Base-by-base conservation (phyloP, 35 echinoderm and acorn worm species). In the Apostichopus californicus region DNA sequence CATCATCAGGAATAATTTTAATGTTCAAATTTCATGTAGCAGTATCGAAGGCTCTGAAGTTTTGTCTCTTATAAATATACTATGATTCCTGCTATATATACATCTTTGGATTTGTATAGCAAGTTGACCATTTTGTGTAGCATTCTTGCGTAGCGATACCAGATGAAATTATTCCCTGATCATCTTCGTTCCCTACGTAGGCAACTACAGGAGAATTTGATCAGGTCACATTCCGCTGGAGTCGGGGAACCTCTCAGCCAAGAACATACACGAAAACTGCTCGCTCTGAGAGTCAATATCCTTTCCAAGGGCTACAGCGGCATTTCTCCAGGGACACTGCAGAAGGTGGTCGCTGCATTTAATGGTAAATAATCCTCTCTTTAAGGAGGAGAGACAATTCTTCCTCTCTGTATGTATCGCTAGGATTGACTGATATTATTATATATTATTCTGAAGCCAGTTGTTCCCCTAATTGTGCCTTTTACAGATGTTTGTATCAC, bases 291-390 rank as follows among this genome's bases (percentile, higher is more conserved):
- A 14, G 93, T 99, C 66, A 99, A 99, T 81, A 89, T 96, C 58
- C 75, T 99, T 24, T 86, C 97, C 9, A 99, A 99, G 79, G 97
- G 97, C 12, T 88, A 96, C 81, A 99, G 97, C 90, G 97, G 97
- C 15, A 93, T 99, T 15, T 93, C 95, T 54, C 54, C 79, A 5
- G 83, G 84, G 24, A 91, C 83, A 17, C 57, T 99, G 81, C 82
- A 92, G 81, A 87, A 93, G 53, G 78, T 96, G 72, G 94, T 99
- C 53, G 93, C 92, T 78, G 95, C 95, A 11, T 99, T 99, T 59
- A 99, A 99, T 99, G 95, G 97, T 99, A 91, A 95, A 55, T 70
- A 64, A 20, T 9, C 13, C 89, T 18, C 52, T 77, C 26, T 77
- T 54, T 78, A 3, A 57, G 25, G 58, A 61, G 58, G 58, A 61